Evolutionary conservation across 30 jellyfish, hydroid and myxozoan genomes (phyloP), one percentile per base, ranked within the genome.

Genomic region (Hydractinia echinata): DNA sequence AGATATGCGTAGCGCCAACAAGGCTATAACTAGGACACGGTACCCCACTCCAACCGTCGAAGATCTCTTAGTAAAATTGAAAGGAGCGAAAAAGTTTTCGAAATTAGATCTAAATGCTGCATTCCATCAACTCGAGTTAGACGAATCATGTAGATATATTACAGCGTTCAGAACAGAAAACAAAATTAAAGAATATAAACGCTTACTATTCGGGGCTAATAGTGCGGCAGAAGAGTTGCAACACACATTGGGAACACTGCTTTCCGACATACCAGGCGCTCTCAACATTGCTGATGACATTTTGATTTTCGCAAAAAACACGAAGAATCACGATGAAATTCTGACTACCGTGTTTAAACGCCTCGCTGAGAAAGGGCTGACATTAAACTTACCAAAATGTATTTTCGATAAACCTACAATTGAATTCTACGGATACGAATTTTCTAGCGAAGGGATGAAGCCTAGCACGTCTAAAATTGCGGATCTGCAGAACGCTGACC

Each of bases 1-100:
- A 13, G 78, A 67, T 67, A 67, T 67, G 78, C n/a, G 78, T 11
- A 67, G 21, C 50, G 78, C 78, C n/a, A 67, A 67, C 21, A 13
- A 20, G 78, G 78, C 78, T 67, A 67, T 67, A 11, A 21, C 11
- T 15, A 15, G 78, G 11, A 67, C 78, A 20, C 71, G 68, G n/a
- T 71, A 71, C 68, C 81, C 67, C 61, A 71, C 81, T 60, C 81
- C 81, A 19, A 71, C 81, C 11, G 81, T 71, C 61, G 81, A 71
- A 8, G 70, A 71, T 71, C 81, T 71, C 2, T 13, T 67, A 10
- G 78, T 15, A 21, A 67, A 67, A 67, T 67, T 67, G 21, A 13
- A 15, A 16, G 78, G 78, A 11, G 69, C 69, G 19, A 13, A 67
- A 67, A 10, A 67, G 14, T 67, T 67, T 20, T 13, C 78, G 50